Conservation (phyloP, 2,113 vertebrate species). For the Pimephales promelas region DNA sequence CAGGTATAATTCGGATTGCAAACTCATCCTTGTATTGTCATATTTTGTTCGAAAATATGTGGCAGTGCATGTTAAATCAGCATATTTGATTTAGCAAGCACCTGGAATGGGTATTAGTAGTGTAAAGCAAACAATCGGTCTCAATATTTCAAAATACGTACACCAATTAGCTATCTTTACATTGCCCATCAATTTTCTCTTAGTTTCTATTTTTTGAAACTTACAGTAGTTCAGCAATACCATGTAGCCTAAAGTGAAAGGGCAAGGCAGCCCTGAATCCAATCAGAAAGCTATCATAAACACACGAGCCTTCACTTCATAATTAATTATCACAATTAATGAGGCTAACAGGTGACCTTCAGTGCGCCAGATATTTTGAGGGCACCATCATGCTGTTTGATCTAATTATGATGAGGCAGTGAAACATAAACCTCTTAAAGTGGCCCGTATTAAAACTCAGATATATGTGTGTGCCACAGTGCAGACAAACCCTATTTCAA, state of each 20-base stretch:
- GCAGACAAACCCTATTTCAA: not conserved
- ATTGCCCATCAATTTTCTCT: not conserved
- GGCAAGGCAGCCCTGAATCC: not conserved
- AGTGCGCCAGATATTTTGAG: conserved; percentile 14
- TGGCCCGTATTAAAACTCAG: not conserved
- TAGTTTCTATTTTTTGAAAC: not conserved
- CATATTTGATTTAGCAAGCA: not conserved
- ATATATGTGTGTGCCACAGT: not conserved
- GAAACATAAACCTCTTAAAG: conserved; percentile 3
- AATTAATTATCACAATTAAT: conserved; percentile 26
- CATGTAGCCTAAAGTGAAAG: not conserved
- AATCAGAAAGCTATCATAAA: not conserved
- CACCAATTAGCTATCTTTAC: not conserved
- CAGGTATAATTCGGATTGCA: not conserved
- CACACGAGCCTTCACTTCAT: not conserved
- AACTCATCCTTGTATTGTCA: not conserved
- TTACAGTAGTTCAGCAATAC: not conserved
- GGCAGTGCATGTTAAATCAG: not conserved
- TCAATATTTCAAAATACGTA: not conserved
- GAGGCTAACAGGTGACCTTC: not conserved
- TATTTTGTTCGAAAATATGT: not conserved
- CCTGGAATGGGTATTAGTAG: not conserved
- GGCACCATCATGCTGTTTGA: conserved; percentile 6
- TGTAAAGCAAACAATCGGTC: not conserved
- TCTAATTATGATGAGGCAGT: conserved; percentile 10